Conservation (phyloP, 2,888 invertebrate species). For the Trisateles emortualis region DNA sequence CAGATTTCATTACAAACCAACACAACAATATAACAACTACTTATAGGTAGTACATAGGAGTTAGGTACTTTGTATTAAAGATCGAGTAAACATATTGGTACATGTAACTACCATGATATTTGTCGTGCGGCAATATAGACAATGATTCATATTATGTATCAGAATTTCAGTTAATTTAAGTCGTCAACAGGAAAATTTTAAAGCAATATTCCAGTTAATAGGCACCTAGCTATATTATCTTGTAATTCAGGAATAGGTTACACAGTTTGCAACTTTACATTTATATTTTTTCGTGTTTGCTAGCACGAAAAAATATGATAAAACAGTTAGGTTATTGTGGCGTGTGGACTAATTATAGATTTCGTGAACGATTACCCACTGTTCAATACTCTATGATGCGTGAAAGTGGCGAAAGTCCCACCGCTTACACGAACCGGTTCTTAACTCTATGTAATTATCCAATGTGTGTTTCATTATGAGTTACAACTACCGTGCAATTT, state of each 20-base stretch:
- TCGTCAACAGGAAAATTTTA: constrained; percentile 52
- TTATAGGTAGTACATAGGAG: constrained; percentile 7
- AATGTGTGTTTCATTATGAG: constrained; percentile 46
- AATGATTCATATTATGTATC: constrained; percentile 13
- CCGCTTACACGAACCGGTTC: constrained; percentile 69
- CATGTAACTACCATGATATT: background rate
- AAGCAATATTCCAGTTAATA: constrained; percentile 3
- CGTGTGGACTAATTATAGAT: constrained; percentile 62
- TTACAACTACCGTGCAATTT: constrained; percentile 9
- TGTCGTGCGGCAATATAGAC: background rate
- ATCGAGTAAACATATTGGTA: constrained; percentile 26
- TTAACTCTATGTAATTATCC: constrained; percentile 64
- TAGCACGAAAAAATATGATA: constrained; percentile 17
- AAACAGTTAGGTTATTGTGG: constrained; percentile 29
- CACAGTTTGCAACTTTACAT: background rate
- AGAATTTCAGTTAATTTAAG: constrained; percentile 22
- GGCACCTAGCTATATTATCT: background rate
- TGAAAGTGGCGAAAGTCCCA: constrained; percentile 80
- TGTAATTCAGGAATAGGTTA: constrained; percentile 2
- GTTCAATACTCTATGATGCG: constrained; percentile 62
- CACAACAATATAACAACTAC: constrained; percentile 24
- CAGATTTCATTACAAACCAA: constrained; percentile 67
- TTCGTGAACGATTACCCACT: constrained; percentile 68
- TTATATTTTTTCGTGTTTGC: background rate
- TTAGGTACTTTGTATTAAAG: constrained; percentile 4